A percentile compares a stretch with the other conserved stretches of the same genome.
These are phyloP conservation scores for Drosophila tripunctata DNA, from an alignment of 2,888 invertebrate species.

Conservation along the genomic window DNA sequence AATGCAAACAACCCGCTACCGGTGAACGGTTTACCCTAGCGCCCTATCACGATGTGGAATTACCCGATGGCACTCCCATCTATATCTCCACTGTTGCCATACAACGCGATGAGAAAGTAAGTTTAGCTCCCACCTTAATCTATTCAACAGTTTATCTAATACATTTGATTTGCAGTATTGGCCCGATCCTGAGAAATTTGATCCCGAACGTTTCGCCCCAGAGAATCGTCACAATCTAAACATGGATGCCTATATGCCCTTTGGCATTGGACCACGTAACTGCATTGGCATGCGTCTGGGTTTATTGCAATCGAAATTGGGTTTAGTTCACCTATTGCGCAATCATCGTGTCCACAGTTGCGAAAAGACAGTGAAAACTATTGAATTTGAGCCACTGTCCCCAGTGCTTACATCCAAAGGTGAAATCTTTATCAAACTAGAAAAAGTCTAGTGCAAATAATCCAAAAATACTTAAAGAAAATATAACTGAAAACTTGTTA, in stretches of 20 bases:
- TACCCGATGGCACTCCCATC: constrained; percentile 71
- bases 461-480: neutral
- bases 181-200: constrained; percentile 68
- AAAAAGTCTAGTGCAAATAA: constrained; percentile 15
- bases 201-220: constrained; percentile 74
- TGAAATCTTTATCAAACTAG: constrained; percentile 36
- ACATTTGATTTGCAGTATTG: constrained; percentile 55
- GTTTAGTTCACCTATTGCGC: constrained; percentile 68
- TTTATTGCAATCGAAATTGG: constrained; percentile 69
- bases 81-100: constrained; percentile 67
- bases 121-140: neutral
- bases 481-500: neutral
- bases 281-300: constrained; percentile 80
- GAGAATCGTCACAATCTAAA: constrained; percentile 60
- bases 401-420: constrained; percentile 35
- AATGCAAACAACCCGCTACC: constrained; percentile 54
- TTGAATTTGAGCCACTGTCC: constrained; percentile 42
- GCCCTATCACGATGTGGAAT: constrained; percentile 60
- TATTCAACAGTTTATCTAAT: neutral
- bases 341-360: constrained; percentile 62
- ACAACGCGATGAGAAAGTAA: constrained; percentile 72
- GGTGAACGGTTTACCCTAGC: constrained; percentile 65
- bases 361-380: constrained; percentile 45
- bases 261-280: constrained; percentile 74
- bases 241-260: constrained; percentile 75